phyloP scores from a whole-genome alignment of 1,140 invertebrate species.

The Odontomachus brunneus region DNA sequence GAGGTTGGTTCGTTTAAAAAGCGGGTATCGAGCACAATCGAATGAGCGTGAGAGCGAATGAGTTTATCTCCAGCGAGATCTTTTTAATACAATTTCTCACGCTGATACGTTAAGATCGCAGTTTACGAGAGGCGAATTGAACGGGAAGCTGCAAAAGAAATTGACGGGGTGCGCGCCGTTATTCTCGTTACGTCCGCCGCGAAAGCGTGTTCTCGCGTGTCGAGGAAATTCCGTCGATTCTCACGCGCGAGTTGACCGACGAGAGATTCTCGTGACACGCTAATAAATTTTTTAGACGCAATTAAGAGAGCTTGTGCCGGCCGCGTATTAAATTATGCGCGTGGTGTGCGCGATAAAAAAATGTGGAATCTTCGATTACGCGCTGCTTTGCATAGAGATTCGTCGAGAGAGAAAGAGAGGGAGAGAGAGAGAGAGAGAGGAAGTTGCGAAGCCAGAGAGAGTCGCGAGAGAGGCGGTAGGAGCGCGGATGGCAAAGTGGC shows the following conservation, averaged over 20 bases:
- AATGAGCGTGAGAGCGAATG: no score
- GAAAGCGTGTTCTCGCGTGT: background rate
- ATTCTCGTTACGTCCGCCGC: background rate
- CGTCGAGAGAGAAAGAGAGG: background rate
- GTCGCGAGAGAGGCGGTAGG: background rate
- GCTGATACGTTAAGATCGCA: no score
- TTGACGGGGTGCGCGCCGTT: background rate
- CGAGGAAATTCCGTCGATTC: conserved; percentile 1
- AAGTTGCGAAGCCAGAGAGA: background rate
- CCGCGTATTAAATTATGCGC: conserved; percentile 42
- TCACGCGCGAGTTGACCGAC: conserved; percentile 9
- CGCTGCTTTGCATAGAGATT: conserved; percentile 43
- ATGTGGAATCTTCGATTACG: conserved; percentile 50
- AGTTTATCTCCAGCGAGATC: no score
- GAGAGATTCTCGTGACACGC: conserved; percentile 19
- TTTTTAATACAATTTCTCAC: no score
- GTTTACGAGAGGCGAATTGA: no score
- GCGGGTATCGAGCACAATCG: no score
- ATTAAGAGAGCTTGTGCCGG: conserved; percentile 25
- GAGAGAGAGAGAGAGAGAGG: background rate
- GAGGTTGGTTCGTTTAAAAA: no score
- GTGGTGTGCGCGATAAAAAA: conserved; percentile 37
- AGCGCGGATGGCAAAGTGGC: background rate
- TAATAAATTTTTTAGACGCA: conserved; percentile 54
- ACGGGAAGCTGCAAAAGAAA: background rate